These are phyloP conservation scores for Euplagia quadripunctaria DNA, from an alignment of 2,888 invertebrate species.

Conservation along the genomic window DNA sequence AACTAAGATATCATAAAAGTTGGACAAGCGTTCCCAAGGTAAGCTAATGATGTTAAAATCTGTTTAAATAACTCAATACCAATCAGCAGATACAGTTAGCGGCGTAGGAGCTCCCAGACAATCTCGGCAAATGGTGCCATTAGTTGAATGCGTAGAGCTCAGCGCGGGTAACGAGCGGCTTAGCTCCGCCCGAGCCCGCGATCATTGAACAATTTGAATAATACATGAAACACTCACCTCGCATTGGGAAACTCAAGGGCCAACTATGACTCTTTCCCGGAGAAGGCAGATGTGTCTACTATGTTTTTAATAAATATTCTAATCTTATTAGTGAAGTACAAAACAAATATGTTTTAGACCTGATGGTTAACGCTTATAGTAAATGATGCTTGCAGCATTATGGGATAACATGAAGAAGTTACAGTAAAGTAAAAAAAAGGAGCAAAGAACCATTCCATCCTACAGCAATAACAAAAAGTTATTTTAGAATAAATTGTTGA, in stretches of 20 bases:
- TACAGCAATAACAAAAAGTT: not conserved
- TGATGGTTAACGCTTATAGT: too few relatives aligned
- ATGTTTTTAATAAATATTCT: constrained; percentile 2
- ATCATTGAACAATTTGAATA: constrained; percentile 79
- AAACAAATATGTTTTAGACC: too few relatives aligned
- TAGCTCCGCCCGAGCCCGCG: constrained; percentile 53
- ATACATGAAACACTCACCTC: constrained; percentile 73
- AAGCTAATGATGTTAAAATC: constrained; percentile 24
- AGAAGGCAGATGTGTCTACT: constrained; percentile 5
- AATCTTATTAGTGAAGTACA: not conserved
- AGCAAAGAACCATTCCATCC: not conserved
- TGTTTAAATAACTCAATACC: constrained; percentile 51
- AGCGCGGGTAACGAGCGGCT: constrained; percentile 63
- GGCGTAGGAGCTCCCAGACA: constrained; percentile 61
- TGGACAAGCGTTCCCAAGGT: constrained; percentile 26
- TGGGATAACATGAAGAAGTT: not conserved
- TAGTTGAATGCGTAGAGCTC: constrained; percentile 69
- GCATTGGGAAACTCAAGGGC: constrained; percentile 24
- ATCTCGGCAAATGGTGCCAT: constrained; percentile 76
- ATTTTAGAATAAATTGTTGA: not conserved
- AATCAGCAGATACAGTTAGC: constrained; percentile 60
- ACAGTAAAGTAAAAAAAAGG: not conserved
- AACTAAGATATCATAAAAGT: not conserved
- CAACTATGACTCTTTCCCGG: constrained; percentile 21
- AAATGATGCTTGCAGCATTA: too few relatives aligned